A percentile compares a stretch with the other conserved stretches of the same genome.
Conservation (phyloP, 2,797 vertebrate genomes). For the Acanthurus lineatus region DNA sequence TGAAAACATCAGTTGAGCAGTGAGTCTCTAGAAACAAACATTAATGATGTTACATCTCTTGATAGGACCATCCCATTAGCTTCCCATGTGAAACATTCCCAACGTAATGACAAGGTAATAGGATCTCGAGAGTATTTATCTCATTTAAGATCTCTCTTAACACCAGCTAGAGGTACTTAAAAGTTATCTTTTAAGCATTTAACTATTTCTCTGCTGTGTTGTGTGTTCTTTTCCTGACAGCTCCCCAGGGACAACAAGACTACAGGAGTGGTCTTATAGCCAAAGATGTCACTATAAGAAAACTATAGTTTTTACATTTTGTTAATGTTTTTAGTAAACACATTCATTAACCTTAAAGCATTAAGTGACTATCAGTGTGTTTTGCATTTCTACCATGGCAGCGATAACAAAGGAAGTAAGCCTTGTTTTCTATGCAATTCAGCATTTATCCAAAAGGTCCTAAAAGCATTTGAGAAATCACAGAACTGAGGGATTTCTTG, state of each 20-base stretch:
- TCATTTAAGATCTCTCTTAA: slow-evolving; percentile 10
- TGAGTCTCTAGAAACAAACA: neutral
- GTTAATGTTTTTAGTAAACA: no score
- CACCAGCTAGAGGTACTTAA: neutral
- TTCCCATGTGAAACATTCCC: neutral
- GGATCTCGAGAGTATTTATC: slow-evolving; percentile 13
- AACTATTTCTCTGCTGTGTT: no score
- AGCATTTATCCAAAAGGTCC: neutral
- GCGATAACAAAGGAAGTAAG: no score
- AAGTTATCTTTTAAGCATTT: no score
- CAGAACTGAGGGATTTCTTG: neutral
- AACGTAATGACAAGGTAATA: slow-evolving; percentile 2
- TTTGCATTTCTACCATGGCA: no score
- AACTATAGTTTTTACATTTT: no score
- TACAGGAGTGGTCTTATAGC: no score
- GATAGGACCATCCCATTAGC: neutral
- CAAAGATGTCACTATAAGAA: no score
- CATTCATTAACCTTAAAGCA: no score
- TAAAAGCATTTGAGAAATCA: neutral
- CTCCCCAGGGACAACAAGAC: no score
- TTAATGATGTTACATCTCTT: neutral
- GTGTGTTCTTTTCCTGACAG: no score
- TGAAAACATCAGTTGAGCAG: neutral
- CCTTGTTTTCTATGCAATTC: neutral
- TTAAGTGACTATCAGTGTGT: no score